Evolutionary conservation across 37 sponge, comb jelly and placozoan genomes (phyloP), one percentile per base, ranked within the genome.

Genomic region (Spongia lamella): DNA sequence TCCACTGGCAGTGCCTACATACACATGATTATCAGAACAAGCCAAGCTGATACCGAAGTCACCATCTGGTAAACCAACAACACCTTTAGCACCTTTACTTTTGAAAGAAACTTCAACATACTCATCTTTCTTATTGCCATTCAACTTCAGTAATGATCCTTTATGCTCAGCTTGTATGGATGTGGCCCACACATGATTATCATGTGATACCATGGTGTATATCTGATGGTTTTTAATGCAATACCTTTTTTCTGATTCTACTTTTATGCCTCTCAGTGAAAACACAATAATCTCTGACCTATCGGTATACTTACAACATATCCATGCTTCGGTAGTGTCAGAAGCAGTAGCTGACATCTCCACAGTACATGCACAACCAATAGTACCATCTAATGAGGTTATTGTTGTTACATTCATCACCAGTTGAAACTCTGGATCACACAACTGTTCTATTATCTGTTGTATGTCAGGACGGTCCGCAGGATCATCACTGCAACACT

Each of bases 401-500:
- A 90, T 47, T 5, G 87, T 71, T 20, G 56, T 38, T 7, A 90
- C 82, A 16, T 59, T 72, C 90, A 90, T 90, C 21, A 81, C 53
- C 1, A 73, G 73, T 78, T 90, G 90, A 37, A 66, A 63, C 29
- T 56, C n/a, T 0, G 81, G 38, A 0, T 31, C 51, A 33, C 63
- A 73, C 32, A 90, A 31, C 14, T 74, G 36, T 26, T 70, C 37
- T 15, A 81, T 75, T 40, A 85, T 72, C 2, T 63, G 56, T 36
- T 56, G 40, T 13, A 84, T 72, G 5, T 38, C 36, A 2, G 86
- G 83, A n/a, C 94, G 72, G 29, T 82, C 61, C 22, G 53, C 36
- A 14, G 91, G 91, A 59, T 83, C 71, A 25, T 84, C 80, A 33
- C 80, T 72, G 91, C 95, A 94, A 49, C 92, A 89, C 27, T 55